These are phyloP conservation scores for Synanthedon tipuliformis DNA, from an alignment of 2,888 invertebrate species.

Conservation along the genomic window DNA sequence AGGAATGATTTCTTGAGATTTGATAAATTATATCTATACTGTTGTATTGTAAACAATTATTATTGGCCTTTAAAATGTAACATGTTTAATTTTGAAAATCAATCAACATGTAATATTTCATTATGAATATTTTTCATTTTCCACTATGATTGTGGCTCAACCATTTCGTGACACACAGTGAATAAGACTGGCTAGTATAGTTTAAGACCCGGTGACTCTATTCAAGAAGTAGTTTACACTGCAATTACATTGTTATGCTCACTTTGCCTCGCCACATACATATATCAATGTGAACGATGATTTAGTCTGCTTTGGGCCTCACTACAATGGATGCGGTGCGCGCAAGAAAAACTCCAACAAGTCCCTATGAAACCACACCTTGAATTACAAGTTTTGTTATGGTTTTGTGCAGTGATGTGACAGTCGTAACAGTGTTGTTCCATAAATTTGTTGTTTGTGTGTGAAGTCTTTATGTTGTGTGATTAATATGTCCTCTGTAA, in stretches of 20 bases:
- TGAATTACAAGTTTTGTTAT: constrained; percentile 17
- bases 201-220: constrained; percentile 38
- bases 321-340: constrained; percentile 50
- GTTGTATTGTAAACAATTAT: too few relatives aligned
- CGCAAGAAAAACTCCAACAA: constrained; percentile 18
- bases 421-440: constrained; percentile 7
- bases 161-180: background rate
- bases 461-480: constrained; percentile 8
- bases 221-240: constrained; percentile 61
- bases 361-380: constrained; percentile 18
- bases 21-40: too few relatives aligned
- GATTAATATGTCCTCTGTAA: constrained; percentile 62
- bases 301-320: constrained; percentile 55
- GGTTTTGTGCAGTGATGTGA: constrained; percentile 27
- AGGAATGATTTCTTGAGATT: too few relatives aligned
- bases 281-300: constrained; percentile 49
- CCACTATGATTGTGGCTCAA: background rate
- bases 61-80: too few relatives aligned
- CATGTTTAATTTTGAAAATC: too few relatives aligned
- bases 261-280: constrained; percentile 51
- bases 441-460: constrained; percentile 1
- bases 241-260: constrained; percentile 69
- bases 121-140: too few relatives aligned
- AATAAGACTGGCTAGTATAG: constrained; percentile 16
- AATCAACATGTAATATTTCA: too few relatives aligned